phyloP scores from a whole-genome alignment of 1,140 invertebrate species.

The Dendrolimus kikuchii region DNA sequence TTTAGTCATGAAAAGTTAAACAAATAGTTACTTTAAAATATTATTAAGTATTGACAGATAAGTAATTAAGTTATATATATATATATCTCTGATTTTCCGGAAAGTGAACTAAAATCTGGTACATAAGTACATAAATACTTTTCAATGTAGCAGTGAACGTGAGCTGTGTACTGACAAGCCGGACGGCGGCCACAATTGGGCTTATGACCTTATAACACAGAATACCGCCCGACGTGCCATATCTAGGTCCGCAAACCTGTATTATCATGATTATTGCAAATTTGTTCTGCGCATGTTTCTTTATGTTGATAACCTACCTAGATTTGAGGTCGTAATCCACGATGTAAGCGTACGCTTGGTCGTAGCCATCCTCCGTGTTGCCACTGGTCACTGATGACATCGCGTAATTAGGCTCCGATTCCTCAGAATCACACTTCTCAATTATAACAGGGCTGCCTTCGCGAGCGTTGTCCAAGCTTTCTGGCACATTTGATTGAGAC shows the following conservation, averaged over 20 bases:
- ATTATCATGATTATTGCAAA: too few relatives aligned
- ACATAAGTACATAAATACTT: too few relatives aligned
- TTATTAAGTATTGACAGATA: too few relatives aligned
- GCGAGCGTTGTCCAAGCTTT: slow-evolving; percentile 28
- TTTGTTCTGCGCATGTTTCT: too few relatives aligned
- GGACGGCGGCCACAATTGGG: slow-evolving; percentile 13
- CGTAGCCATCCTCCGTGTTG: slow-evolving; percentile 39
- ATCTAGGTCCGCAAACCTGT: background rate
- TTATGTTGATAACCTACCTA: slow-evolving; percentile 37
- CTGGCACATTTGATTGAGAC: slow-evolving; percentile 56
- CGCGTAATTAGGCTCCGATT: slow-evolving; percentile 52
- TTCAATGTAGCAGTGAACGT: slow-evolving; percentile 3
- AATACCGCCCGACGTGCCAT: slow-evolving; percentile 3
- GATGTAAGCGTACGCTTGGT: slow-evolving; percentile 59
- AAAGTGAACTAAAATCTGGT: too few relatives aligned
- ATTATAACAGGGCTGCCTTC: slow-evolving; percentile 33
- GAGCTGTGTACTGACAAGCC: slow-evolving; percentile 6
- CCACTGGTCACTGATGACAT: slow-evolving; percentile 47
- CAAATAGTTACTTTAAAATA: too few relatives aligned
- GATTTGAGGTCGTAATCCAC: slow-evolving; percentile 61
- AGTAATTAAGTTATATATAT: too few relatives aligned
- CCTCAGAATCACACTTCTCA: slow-evolving; percentile 44
- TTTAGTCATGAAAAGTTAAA: too few relatives aligned
- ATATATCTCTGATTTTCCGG: too few relatives aligned
- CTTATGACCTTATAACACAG: slow-evolving; percentile 19